Evolutionary conservation across 2,888 invertebrate genomes (phyloP), one percentile per base, ranked within the genome.

Genomic region (Chloroclysta siterata): DNA sequence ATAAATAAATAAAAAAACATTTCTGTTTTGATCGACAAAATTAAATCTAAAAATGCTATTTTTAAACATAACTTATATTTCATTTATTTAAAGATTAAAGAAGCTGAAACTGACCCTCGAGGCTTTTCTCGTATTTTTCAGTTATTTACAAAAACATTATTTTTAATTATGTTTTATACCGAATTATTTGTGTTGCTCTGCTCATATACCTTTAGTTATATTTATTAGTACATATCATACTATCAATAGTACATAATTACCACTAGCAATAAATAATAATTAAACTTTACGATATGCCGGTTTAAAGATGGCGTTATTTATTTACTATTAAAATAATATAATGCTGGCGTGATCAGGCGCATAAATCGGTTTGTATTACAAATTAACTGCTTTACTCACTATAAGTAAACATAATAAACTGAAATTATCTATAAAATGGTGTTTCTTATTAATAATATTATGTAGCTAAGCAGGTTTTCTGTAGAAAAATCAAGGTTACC

Each of bases 381-480:
- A 80, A 79, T 77, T 74, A 71, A 79, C 76, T 68, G 71, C 74
- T 79, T 77, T 77, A 82, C 81, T 80, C 78, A 77, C 73, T 68
- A 71, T 66, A 29, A 29, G 42, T 42, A 44, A 17, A 46, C 46
- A 46, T 17, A 39, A 17, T 15, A 17, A 10, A 46, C 44, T 15
- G 33, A 39, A 39, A 1, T 39, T 39, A 39, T 11, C 10, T 39
- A 11, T 39, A 39, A 33, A 8, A 8, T 33, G 36, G 36, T 39
- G 36, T 39, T 39, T 11, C 10, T 11, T 11, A 39, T 11, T 10
- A 39, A 39, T 33, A 33, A 33, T 33, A 39, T 8, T 29, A 29
- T 5, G 29, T 29, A 5, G 8, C 7, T 33, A 33, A 5, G 5
- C 33, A 33, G 8, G 33, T 6, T 33, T 5, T 33, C 7, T 33